Base-by-base conservation (phyloP, 2,113 vertebrate genomes). In the Elephas maximus region DNA sequence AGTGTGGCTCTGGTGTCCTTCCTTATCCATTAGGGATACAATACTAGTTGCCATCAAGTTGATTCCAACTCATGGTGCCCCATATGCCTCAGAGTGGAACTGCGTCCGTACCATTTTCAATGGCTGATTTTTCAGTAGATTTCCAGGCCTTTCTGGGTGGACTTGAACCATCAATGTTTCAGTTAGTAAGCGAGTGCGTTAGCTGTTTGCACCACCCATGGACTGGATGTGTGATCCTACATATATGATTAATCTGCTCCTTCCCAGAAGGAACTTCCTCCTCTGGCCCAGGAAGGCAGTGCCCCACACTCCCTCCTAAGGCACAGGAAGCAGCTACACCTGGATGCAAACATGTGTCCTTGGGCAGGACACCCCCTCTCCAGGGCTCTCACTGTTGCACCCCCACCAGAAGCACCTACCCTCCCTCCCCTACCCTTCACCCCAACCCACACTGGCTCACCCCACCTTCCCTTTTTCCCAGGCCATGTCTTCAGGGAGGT, bases 231-330 rank as follows among this genome's bases (percentile, higher is more conserved):
- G 44, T 24, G 14, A 10, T 44, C 30, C 17, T 23, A 57, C 53
- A 45, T 2, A 41, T 73, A 33, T 23, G 51, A 9, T 0, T 24
- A 3, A 6, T 14, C n/a, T 7, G 48, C 0, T 62, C 1, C 2
- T 41, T 51, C 37, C 1, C 5, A 20, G 1, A 5, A 6, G 18
- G 1, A 37, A 24, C n/a, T n/a, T 5, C 2, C 4, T 6, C 12
- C 82, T n/a, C 6, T 48, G 63, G 48, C 63, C 41, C 88, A 41
- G 23, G 37, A 51, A 74, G 41, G 83, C 33, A 30, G 73, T 0
- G 5, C 2, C 26, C 60, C 9, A 41, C 0, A 2, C 17, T 24
- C 21, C 9, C 28, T 1, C 30, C 7, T 24, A 1, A 33, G 89
- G 33, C 33, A 5, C 6, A 2, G 1, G 67, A 33, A 69, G 4